phyloP scores from a whole-genome alignment of 2,113 vertebrate genomes.

The Cavia porcellus region DNA sequence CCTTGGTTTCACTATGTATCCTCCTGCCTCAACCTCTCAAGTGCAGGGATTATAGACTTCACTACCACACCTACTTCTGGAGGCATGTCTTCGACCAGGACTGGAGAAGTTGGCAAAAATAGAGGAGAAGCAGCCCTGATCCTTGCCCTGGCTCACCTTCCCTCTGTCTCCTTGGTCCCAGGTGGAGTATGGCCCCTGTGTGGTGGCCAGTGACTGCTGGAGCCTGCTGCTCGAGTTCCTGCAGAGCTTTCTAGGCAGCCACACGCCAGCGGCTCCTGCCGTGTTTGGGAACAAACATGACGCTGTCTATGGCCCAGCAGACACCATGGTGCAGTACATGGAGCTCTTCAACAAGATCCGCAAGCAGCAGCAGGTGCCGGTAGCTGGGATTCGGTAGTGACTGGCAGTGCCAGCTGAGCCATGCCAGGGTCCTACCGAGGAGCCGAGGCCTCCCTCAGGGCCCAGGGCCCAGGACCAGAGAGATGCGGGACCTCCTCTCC shows the following conservation, averaged over 20 bases:
- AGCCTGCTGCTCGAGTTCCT: slow-evolving; percentile 98
- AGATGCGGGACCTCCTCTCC: neutral
- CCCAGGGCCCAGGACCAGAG: neutral
- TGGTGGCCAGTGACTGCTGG: slow-evolving; percentile 98
- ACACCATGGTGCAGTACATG: slow-evolving; percentile 98
- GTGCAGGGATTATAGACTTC: neutral
- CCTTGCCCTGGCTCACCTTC: neutral
- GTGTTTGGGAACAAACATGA: slow-evolving; percentile 94
- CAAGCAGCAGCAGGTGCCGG: slow-evolving; percentile 94
- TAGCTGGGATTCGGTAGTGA: slow-evolving; percentile 93
- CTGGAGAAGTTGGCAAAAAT: neutral
- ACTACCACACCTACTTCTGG: neutral
- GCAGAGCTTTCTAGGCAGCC: slow-evolving; percentile 95
- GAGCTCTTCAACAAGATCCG: slow-evolving; percentile 98
- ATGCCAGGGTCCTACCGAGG: neutral
- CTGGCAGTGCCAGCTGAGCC: neutral
- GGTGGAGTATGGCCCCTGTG: slow-evolving; percentile 98
- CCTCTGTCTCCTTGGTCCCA: slow-evolving; percentile 80
- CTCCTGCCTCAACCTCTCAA: neutral
- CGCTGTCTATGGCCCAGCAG: slow-evolving; percentile 91
- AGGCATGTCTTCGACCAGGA: neutral
- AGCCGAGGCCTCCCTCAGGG: neutral
- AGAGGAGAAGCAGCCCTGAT: neutral
- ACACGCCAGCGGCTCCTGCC: slow-evolving; percentile 91
- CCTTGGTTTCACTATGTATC: neutral